Evolutionary conservation across 2,888 invertebrate genomes (phyloP).

Genomic region (Rhogogaster chlorosoma): DNA sequence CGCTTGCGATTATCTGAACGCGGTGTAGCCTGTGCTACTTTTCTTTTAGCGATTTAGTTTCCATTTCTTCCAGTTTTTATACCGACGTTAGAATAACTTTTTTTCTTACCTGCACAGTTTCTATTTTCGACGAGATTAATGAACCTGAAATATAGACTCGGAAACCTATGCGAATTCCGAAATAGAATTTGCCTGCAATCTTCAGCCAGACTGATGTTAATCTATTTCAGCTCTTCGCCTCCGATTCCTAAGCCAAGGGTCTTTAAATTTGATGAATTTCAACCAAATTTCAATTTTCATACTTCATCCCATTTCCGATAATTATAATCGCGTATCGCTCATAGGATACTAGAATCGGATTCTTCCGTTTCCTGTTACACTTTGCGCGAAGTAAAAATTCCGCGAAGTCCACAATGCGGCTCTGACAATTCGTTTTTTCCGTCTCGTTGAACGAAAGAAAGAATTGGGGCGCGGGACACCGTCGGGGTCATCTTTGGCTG

Average conservation of each 20-base stretch:
- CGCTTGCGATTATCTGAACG: background rate
- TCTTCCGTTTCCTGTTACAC: background rate
- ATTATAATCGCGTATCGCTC: background rate
- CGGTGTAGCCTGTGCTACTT: constrained; percentile 10
- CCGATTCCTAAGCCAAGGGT: background rate
- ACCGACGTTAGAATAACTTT: background rate
- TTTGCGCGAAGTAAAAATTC: background rate
- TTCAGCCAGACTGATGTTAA: background rate
- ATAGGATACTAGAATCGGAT: background rate
- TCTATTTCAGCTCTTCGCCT: background rate
- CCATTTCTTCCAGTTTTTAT: background rate
- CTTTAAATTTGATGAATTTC: background rate
- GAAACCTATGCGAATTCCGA: background rate
- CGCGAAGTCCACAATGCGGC: background rate
- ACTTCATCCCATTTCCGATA: background rate
- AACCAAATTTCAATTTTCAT: background rate
- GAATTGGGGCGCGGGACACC: constrained; percentile 6
- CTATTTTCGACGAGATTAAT: background rate
- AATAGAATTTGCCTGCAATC: background rate
- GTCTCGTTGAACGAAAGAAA: background rate
- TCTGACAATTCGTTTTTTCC: background rate
- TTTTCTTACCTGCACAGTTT: background rate
- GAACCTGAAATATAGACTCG: background rate
- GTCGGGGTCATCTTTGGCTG: constrained; percentile 13
- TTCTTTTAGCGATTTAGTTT: background rate